Evolutionary conservation across 2,888 invertebrate genomes (phyloP).

Genomic region (Megastigmus dorsalis): DNA sequence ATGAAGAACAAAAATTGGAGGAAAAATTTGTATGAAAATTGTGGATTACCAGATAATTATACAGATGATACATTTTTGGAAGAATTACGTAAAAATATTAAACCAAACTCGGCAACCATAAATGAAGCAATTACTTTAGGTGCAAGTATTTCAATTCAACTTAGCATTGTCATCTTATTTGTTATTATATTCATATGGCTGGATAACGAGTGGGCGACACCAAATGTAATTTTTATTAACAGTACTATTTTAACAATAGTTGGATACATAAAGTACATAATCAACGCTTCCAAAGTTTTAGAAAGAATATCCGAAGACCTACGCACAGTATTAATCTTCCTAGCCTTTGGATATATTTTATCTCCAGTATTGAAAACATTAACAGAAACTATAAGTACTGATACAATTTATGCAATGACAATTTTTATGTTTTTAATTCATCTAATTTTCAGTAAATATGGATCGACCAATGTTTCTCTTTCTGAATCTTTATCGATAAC

Average conservation of each 20-base stretch:
- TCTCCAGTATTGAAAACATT: conserved; percentile 95
- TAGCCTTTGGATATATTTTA: conserved; percentile 90
- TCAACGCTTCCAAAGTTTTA: conserved; percentile 59
- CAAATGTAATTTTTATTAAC: conserved; percentile 79
- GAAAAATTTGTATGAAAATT: conserved; percentile 92
- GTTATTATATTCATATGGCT: conserved; percentile 83
- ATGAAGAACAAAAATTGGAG: conserved; percentile 58
- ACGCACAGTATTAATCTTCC: conserved; percentile 87
- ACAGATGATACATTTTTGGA: conserved; percentile 91
- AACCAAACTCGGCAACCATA: conserved; percentile 81
- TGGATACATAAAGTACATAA: conserved; percentile 80
- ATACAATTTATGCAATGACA: conserved; percentile 96
- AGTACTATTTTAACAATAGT: conserved; percentile 77
- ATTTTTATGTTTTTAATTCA: conserved; percentile 91
- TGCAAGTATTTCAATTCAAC: conserved; percentile 85
- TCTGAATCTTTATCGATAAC: conserved; percentile 94
- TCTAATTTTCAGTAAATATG: conserved; percentile 94
- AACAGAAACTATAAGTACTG: conserved; percentile 97
- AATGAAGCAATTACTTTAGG: conserved; percentile 86
- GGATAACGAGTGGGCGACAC: conserved; percentile 81
- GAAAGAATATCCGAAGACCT: conserved; percentile 77
- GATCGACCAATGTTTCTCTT: conserved; percentile 89
- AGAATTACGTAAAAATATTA: conserved; percentile 88
- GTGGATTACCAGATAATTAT: conserved; percentile 93
- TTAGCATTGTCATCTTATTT: conserved; percentile 86